phyloP scores from a whole-genome alignment of 2,888 invertebrate genomes.

The Celastrina argiolus region DNA sequence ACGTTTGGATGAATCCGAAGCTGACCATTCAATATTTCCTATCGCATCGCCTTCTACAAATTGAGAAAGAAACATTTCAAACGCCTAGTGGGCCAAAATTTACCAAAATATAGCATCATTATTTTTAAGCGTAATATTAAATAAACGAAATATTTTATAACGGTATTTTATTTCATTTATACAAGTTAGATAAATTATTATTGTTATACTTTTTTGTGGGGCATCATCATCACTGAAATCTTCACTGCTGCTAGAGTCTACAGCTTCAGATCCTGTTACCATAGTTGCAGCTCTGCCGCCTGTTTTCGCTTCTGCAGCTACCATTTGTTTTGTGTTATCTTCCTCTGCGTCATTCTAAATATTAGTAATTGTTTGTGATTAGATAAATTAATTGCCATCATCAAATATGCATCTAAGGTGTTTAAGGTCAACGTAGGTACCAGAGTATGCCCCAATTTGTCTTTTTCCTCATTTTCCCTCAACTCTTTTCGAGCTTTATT shows the following conservation, averaged over 20 bases:
- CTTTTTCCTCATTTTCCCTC: slow-evolving; percentile 51
- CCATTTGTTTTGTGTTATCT: slow-evolving; percentile 38
- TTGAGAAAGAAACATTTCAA: not conserved
- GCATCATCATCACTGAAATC: slow-evolving; percentile 38
- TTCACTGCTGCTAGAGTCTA: slow-evolving; percentile 55
- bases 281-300: slow-evolving; percentile 51
- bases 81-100: too few relatives aligned
- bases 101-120: too few relatives aligned
- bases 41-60: slow-evolving; percentile 39
- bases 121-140: too few relatives aligned
- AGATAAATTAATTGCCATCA: too few relatives aligned
- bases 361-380: not conserved
- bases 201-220: slow-evolving; percentile 15
- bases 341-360: slow-evolving; percentile 31
- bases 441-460: slow-evolving; percentile 47
- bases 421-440: not conserved
- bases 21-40: slow-evolving; percentile 61
- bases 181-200: not conserved
- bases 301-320: slow-evolving; percentile 40
- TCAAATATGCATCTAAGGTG: not conserved
- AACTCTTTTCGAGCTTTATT: slow-evolving; percentile 56
- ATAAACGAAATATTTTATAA: not conserved
- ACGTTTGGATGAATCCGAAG: slow-evolving; percentile 44
- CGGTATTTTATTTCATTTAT: not conserved
- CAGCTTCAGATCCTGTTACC: slow-evolving; percentile 56